A percentile compares a stretch with the other conserved stretches of the same genome.
phyloP scores from a whole-genome alignment of 2,888 invertebrate genomes.

The Hydriomena furcata region DNA sequence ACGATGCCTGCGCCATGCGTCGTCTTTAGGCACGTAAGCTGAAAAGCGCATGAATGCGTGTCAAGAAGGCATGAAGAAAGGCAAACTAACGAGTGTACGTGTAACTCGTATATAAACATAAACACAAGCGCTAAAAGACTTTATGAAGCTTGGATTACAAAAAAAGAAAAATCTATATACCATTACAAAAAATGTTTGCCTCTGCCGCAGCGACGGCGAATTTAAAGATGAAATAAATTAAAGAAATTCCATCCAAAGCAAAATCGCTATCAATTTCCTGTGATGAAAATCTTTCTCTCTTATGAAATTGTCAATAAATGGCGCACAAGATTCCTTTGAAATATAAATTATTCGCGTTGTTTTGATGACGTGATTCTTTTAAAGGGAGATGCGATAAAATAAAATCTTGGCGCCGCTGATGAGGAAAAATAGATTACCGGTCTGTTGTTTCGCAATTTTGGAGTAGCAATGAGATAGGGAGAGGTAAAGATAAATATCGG shows the following conservation, averaged over 20 bases:
- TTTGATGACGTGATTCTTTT: conserved; percentile 45
- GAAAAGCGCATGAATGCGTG: conserved; percentile 15
- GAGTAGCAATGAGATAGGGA: conserved; percentile 28
- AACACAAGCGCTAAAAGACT: no score
- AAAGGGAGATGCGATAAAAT: conserved; percentile 29
- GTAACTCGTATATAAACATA: not conserved
- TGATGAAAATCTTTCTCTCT: conserved; percentile 63
- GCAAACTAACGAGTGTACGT: conserved; percentile 4
- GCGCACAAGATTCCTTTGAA: conserved; percentile 51
- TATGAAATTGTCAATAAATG: conserved; percentile 67
- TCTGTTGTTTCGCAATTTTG: conserved; percentile 33
- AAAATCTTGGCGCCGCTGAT: conserved; percentile 28
- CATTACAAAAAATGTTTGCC: conserved; percentile 38
- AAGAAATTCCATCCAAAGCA: conserved; percentile 55
- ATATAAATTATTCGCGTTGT: conserved; percentile 49
- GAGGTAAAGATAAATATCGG: conserved; percentile 34
- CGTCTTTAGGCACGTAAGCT: conserved; percentile 4
- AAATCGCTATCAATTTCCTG: conserved; percentile 66
- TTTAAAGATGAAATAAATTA: conserved; percentile 64
- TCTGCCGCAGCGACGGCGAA: conserved; percentile 45
- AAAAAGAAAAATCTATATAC: conserved; percentile 1
- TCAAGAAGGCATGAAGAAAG: conserved; percentile 17
- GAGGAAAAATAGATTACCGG: conserved; percentile 36
- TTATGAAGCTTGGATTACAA: not conserved
- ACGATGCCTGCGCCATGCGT: conserved; percentile 3